Evolutionary conservation across 2,888 invertebrate species (phyloP), one percentile per base, ranked within the genome.

Genomic region (Taenaris catops): DNA sequence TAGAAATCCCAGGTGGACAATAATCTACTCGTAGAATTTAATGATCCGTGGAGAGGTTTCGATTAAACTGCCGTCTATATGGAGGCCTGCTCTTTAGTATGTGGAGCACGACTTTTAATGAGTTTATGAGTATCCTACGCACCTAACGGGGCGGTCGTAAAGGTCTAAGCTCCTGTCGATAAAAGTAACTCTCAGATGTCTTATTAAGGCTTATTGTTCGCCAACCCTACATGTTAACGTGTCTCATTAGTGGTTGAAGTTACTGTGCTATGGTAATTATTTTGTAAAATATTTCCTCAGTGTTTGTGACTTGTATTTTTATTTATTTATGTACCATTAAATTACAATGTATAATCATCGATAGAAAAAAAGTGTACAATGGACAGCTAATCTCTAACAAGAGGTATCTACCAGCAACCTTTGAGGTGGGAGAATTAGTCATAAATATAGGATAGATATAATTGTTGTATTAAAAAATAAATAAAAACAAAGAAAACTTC

Each of bases 21-120:
- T 81, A 76, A 73, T 68, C 69, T 55, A 65, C 63, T 64, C 71
- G 66, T 72, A 65, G 62, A 68, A 71, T 66, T 74, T 74, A 83
- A 83, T 79, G 74, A 70, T 58, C 65, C 72, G 70, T 73, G 72
- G 76, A 78, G 68, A 67, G 75, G 66, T 74, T 68, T 66, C 81
- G 74, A 80, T 81, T 80, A 79, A 76, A 79, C 73, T 68, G 70
- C 67, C 74, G 63, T 73, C 68, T 71, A 61, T 71, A 70, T 71
- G 70, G 72, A 66, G 66, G 69, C 67, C 68, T 72, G 69, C 68
- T 72, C 66, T 73, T 72, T 68, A 71, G 64, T 67, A 59, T 64
- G 70, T 65, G 59, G 62, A 67, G 67, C 28, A 63, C 62, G 76
- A 80, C 78, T 81, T 81, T 78, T 79, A 81, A 81, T 81, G 76